Evolutionary conservation across 2,888 invertebrate species (phyloP).

Genomic region (Calameuta filiformis): DNA sequence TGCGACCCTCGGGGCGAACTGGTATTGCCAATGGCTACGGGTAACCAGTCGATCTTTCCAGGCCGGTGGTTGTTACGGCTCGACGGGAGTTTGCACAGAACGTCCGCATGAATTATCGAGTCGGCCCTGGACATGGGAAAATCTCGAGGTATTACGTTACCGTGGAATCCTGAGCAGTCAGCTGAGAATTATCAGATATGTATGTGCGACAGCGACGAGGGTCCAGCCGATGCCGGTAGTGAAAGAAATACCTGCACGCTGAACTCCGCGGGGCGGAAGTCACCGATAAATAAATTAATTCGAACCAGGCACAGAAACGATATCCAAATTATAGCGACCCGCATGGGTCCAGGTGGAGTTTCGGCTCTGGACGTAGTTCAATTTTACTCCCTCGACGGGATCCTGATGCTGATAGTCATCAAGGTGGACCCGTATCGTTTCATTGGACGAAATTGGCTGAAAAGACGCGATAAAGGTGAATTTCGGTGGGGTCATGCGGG

Average conservation of each 20-base stretch:
- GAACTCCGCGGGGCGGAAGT: background rate
- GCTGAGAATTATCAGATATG: background rate
- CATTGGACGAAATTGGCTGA: slow-evolving; percentile 52
- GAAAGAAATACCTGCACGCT: slow-evolving; percentile 3
- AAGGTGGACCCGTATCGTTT: slow-evolving; percentile 52
- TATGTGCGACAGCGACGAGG: background rate
- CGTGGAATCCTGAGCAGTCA: background rate
- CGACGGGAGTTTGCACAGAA: slow-evolving; percentile 35
- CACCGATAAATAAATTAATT: slow-evolving; percentile 33
- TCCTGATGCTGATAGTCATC: slow-evolving; percentile 35
- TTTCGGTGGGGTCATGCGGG: background rate
- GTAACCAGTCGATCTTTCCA: slow-evolving; percentile 38
- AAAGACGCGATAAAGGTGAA: slow-evolving; percentile 37
- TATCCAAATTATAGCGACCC: slow-evolving; percentile 34
- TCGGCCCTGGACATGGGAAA: slow-evolving; percentile 17
- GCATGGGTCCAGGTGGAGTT: slow-evolving; percentile 54
- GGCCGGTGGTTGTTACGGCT: slow-evolving; percentile 26
- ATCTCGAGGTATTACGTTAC: background rate
- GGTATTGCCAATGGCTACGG: slow-evolving; percentile 6
- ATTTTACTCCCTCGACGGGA: slow-evolving; percentile 18
- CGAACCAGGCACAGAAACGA: slow-evolving; percentile 8
- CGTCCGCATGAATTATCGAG: slow-evolving; percentile 43
- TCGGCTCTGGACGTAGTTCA: slow-evolving; percentile 15
- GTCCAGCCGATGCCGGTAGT: background rate
- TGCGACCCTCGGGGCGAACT: slow-evolving; percentile 32